These are phyloP conservation scores for Cheilosia grossa DNA, from an alignment of 2,888 invertebrate genomes.

Conservation along the genomic window DNA sequence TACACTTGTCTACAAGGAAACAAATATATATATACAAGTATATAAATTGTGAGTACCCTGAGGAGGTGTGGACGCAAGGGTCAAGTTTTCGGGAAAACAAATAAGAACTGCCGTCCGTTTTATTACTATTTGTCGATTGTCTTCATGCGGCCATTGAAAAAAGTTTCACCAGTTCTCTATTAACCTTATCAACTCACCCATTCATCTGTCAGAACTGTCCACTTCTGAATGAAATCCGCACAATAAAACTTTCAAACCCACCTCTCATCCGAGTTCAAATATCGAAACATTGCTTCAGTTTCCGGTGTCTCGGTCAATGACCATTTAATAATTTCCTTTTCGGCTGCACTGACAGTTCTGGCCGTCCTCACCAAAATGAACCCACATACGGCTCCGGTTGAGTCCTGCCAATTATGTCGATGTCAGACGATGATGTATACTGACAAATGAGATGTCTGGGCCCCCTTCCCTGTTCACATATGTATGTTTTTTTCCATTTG, in stretches of 20 bases:
- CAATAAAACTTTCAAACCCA: background rate
- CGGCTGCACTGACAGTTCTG: background rate
- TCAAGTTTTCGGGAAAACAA: too few relatives aligned
- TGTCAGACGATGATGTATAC: conserved; percentile 39
- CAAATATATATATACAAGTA: too few relatives aligned
- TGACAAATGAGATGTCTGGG: conserved; percentile 29
- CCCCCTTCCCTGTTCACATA: background rate
- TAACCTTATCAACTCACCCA: too few relatives aligned
- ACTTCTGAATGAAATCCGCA: too few relatives aligned
- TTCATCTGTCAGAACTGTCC: too few relatives aligned
- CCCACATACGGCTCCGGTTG: background rate
- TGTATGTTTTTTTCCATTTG: background rate
- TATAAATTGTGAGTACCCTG: too few relatives aligned
- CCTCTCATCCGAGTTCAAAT: background rate
- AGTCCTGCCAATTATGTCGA: conserved; percentile 31
- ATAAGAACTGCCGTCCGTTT: too few relatives aligned
- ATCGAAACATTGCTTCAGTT: background rate
- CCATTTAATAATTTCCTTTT: conserved; percentile 1
- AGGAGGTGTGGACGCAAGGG: too few relatives aligned
- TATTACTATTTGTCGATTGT: too few relatives aligned
- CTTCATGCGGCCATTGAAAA: too few relatives aligned
- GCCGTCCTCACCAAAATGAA: background rate
- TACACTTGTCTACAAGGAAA: too few relatives aligned
- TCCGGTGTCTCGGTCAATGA: background rate
- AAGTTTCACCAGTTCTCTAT: too few relatives aligned